phyloP scores from a whole-genome alignment of 2,797 vertebrate genomes.

The Parotocinclus haroldoi region DNA sequence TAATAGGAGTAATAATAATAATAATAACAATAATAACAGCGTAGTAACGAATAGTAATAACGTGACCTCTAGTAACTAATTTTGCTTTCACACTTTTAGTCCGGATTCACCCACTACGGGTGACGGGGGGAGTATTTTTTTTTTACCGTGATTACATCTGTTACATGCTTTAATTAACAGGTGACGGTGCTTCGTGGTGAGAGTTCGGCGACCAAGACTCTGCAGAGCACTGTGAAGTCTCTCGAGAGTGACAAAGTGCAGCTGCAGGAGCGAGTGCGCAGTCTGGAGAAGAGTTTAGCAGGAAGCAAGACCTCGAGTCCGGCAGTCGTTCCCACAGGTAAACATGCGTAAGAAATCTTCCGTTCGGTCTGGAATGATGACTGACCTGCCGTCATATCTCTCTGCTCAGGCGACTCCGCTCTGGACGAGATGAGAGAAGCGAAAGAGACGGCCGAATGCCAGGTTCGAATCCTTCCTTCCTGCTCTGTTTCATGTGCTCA shows the following conservation, averaged over 20 bases:
- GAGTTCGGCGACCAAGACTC: conserved; percentile 75
- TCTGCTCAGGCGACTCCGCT: conserved; percentile 72
- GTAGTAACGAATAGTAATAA: too few relatives aligned
- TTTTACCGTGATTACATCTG: too few relatives aligned
- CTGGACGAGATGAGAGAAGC: conserved; percentile 76
- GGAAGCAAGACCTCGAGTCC: conserved; percentile 65
- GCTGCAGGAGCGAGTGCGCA: conserved; percentile 82
- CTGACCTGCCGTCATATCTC: not conserved
- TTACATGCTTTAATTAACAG: conserved; percentile 63
- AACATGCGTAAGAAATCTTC: not conserved
- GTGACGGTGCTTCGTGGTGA: conserved; percentile 77
- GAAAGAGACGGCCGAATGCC: conserved; percentile 79
- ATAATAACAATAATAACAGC: too few relatives aligned
- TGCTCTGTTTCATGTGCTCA: too few relatives aligned
- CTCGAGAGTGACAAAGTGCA: conserved; percentile 84
- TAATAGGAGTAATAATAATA: too few relatives aligned
- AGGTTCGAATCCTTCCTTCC: conserved; percentile 67
- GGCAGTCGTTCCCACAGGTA: conserved; percentile 69
- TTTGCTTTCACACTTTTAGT: too few relatives aligned
- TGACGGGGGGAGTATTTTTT: too few relatives aligned
- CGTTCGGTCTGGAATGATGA: not conserved
- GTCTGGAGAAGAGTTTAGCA: conserved; percentile 79
- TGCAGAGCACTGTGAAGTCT: conserved; percentile 80
- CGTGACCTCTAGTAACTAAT: too few relatives aligned
- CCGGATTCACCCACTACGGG: too few relatives aligned